Percentiles rank a stretch among this genome's conserved stretches.
These are phyloP conservation scores for Catagonus wagneri DNA, from an alignment of 2,113 vertebrate genomes.

Conservation along the genomic window DNA sequence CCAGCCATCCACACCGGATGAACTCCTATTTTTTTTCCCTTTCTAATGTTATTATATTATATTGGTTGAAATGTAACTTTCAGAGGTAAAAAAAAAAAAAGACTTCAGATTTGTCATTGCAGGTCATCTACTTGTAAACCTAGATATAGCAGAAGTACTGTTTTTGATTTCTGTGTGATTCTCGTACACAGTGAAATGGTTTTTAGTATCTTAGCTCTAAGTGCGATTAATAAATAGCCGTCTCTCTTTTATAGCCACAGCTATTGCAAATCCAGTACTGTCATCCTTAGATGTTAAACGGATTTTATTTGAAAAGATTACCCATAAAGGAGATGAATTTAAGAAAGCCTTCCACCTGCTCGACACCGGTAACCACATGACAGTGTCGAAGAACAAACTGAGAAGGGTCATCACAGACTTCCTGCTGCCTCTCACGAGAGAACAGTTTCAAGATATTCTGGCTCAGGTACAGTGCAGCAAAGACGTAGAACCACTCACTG, in stretches of 20 bases:
- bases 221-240: constrained; percentile 17
- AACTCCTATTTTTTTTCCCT: neutral
- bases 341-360: constrained; percentile 81
- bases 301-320: constrained; percentile 81
- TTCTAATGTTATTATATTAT: neutral
- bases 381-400: constrained; percentile 82
- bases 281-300: constrained; percentile 74
- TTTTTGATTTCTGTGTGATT: neutral
- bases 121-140: too few relatives aligned
- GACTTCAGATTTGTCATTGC: neutral
- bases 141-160: neutral
- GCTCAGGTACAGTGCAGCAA: constrained; percentile 65
- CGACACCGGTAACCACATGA: constrained; percentile 69
- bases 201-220: neutral
- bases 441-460: constrained; percentile 81
- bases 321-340: constrained; percentile 78
- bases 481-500: fast-evolving
- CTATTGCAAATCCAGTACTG: constrained; percentile 72
- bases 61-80: neutral
- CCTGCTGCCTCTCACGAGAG: constrained; percentile 76
- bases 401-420: constrained; percentile 73
- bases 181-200: neutral
- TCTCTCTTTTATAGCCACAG: constrained; percentile 69
- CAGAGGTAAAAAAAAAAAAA: neutral
- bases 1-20: fast-evolving